Conservation (phyloP, 1,140 invertebrate species). For the Drosophila varians region DNA sequence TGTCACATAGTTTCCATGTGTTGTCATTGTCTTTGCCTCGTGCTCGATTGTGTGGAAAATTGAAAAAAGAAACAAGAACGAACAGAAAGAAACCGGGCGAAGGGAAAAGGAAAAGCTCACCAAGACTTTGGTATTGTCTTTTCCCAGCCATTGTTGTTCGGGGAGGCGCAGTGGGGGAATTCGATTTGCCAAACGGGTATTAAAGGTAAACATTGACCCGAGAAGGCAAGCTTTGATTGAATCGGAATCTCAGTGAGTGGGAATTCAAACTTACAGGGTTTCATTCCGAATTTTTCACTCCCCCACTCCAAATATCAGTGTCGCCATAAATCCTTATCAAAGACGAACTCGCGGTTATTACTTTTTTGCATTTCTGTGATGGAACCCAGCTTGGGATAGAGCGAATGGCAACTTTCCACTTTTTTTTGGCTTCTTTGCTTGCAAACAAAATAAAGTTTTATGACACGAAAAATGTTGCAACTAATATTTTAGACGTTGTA, state of each 20-base stretch:
- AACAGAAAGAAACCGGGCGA: conserved; percentile 5
- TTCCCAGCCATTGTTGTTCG: conserved; percentile 30
- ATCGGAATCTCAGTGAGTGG: conserved; percentile 1
- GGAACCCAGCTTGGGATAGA: conserved; percentile 11
- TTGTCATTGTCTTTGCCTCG: conserved; percentile 52
- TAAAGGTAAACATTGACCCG: conserved; percentile 49
- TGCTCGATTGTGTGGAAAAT: conserved; percentile 77
- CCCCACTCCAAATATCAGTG: conserved; percentile 7
- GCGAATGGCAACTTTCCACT: conserved; percentile 30
- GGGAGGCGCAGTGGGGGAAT: conserved; percentile 1
- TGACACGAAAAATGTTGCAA: conserved; percentile 78
- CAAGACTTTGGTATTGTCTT: conserved; percentile 7
- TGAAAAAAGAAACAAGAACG: conserved; percentile 51
- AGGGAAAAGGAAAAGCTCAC: conserved; percentile 12
- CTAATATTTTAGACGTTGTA: conserved; percentile 72
- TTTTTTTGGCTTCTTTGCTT: conserved; percentile 16
- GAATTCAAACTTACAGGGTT: background rate
- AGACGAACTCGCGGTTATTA: conserved; percentile 21
- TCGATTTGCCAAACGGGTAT: conserved; percentile 50
- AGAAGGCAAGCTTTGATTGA: conserved; percentile 9
- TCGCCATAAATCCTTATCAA: conserved; percentile 42
- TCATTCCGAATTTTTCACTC: background rate
- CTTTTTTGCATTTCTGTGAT: conserved; percentile 46
- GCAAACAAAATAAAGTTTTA: conserved; percentile 66
- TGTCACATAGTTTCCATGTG: conserved; percentile 65